phyloP scores from a whole-genome alignment of 2,797 vertebrate species.

The Argya squamiceps region DNA sequence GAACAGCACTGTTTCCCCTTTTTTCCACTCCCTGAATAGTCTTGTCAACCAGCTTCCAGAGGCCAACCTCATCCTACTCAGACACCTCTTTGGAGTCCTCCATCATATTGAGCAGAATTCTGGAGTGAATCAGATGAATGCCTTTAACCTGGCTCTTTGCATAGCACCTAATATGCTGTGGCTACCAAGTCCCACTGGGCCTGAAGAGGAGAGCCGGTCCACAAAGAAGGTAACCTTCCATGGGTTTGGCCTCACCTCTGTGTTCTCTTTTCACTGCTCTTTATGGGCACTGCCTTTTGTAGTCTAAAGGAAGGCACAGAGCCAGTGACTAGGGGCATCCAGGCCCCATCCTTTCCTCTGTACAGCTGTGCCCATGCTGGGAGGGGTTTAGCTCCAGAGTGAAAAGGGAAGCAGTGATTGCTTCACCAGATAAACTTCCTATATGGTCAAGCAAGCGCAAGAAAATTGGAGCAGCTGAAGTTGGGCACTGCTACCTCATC shows the following conservation, averaged over 20 bases:
- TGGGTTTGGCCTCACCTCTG: not conserved
- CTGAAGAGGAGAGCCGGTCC: slow-evolving; percentile 78
- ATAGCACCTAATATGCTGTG: slow-evolving; percentile 84
- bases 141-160: slow-evolving; percentile 81
- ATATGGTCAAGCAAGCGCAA: not conserved
- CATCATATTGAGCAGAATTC: slow-evolving; percentile 78
- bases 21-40: slow-evolving; percentile 28
- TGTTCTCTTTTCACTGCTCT: not conserved
- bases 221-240: slow-evolving; percentile 73
- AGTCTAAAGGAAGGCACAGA: not conserved
- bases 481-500: not conserved
- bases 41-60: slow-evolving; percentile 77
- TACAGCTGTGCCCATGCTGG: not conserved
- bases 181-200: slow-evolving; percentile 70
- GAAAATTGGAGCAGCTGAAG: not conserved
- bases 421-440: not conserved
- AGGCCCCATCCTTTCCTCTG: not conserved
- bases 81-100: slow-evolving; percentile 79
- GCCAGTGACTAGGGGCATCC: not conserved
- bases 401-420: not conserved
- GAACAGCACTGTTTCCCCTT: not conserved
- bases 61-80: slow-evolving; percentile 76
- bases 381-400: not conserved
- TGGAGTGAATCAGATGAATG: slow-evolving; percentile 81
- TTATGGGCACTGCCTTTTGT: not conserved